Conservation (phyloP, 2,113 vertebrate species). For the Maccullochella peelii region DNA sequence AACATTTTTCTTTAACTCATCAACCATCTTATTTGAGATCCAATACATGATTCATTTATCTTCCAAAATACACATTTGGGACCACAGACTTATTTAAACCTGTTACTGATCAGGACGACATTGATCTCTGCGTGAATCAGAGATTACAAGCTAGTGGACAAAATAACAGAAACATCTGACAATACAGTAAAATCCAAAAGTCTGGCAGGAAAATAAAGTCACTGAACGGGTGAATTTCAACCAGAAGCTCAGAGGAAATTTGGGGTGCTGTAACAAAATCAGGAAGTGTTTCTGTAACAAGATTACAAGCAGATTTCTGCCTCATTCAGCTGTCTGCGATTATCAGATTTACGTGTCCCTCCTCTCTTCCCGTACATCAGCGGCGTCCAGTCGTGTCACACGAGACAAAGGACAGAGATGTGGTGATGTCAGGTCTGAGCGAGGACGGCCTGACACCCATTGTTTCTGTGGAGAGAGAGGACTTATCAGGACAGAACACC, state of each 20-base stretch:
- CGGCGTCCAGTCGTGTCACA: background rate
- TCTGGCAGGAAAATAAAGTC: no score
- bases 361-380: background rate
- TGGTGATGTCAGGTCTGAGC: slow-evolving; percentile 47
- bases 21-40: no score
- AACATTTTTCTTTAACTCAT: background rate
- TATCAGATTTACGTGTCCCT: background rate
- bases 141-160: background rate
- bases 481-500: slow-evolving; percentile 35
- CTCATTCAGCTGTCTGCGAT: background rate
- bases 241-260: background rate
- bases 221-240: no score
- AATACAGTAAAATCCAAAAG: no score
- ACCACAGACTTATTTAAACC: no score
- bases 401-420: slow-evolving; percentile 28
- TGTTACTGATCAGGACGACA: no score
- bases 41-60: no score
- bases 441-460: slow-evolving; percentile 53
- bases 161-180: background rate
- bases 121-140: background rate
- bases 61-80: no score
- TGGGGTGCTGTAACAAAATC: background rate
- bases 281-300: background rate
- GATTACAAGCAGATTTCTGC: background rate
- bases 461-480: slow-evolving; percentile 35